Evolutionary conservation across 2,113 vertebrate species (phyloP).

Genomic region (Lepus americanus): DNA sequence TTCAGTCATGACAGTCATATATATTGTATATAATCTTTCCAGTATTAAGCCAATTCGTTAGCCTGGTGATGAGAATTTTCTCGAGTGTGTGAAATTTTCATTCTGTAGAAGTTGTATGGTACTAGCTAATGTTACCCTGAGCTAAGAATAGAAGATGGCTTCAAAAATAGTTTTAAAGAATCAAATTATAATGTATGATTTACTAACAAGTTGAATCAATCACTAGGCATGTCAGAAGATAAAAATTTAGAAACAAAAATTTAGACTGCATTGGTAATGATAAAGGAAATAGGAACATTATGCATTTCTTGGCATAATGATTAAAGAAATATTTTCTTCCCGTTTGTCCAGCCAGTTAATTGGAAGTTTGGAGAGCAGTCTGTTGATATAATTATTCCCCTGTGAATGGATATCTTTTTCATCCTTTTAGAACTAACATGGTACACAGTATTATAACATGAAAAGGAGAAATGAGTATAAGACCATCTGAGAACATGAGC

Average conservation of each 20-base stretch:
- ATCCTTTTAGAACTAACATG: neutral
- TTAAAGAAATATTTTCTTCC: neutral
- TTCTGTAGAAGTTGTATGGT: neutral
- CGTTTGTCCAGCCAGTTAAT: neutral
- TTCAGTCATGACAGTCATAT: neutral
- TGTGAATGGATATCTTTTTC: neutral
- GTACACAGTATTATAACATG: neutral
- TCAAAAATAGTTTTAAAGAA: neutral
- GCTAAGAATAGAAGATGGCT: neutral
- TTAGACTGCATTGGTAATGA: neutral
- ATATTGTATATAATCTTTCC: neutral
- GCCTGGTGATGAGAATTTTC: neutral
- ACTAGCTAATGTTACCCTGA: neutral
- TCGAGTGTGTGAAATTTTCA: neutral
- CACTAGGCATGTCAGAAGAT: neutral
- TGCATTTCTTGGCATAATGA: neutral
- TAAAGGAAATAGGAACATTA: neutral
- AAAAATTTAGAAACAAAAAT: neutral
- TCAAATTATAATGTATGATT: neutral
- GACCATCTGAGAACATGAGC: neutral
- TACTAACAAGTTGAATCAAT: neutral
- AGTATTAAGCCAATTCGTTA: neutral
- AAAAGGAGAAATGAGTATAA: constrained; percentile 6
- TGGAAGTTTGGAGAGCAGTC: neutral
- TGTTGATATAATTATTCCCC: neutral